phyloP scores from a whole-genome alignment of 2,797 vertebrate genomes.

The Morelia viridis region DNA sequence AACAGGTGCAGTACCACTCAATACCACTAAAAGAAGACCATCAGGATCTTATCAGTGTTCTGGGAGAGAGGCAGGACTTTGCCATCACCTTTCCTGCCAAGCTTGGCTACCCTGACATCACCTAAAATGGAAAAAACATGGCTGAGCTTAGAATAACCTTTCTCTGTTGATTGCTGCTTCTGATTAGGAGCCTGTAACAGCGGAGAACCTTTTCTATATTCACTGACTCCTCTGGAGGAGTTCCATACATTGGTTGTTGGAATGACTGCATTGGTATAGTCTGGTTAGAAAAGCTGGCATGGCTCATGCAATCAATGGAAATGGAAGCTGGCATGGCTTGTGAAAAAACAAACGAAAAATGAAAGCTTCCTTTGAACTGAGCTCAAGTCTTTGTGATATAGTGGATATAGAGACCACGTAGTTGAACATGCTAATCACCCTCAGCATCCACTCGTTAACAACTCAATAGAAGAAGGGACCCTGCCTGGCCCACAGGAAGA shows the following conservation, averaged over 20 bases:
- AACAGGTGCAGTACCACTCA: background rate
- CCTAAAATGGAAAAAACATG: background rate
- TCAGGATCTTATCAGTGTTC: background rate
- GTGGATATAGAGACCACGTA: background rate
- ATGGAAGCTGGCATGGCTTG: background rate
- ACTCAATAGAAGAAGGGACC: no score
- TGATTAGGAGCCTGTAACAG: background rate
- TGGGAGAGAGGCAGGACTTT: background rate
- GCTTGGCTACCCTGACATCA: background rate
- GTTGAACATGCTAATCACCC: no score
- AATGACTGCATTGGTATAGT: background rate
- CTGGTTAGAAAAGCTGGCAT: background rate
- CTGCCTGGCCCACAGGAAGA: no score
- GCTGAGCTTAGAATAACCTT: background rate
- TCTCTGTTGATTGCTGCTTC: background rate
- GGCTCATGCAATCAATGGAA: background rate
- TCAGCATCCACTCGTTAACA: no score
- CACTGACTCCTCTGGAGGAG: background rate
- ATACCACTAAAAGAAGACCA: background rate
- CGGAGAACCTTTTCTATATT: background rate
- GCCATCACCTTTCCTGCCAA: background rate
- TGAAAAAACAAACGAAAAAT: background rate
- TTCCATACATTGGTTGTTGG: background rate
- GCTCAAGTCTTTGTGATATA: background rate
- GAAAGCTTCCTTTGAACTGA: background rate